Evolutionary conservation across 2,888 invertebrate species (phyloP), one percentile per base, ranked within the genome.

Genomic region (Plagodis pulveraria): DNA sequence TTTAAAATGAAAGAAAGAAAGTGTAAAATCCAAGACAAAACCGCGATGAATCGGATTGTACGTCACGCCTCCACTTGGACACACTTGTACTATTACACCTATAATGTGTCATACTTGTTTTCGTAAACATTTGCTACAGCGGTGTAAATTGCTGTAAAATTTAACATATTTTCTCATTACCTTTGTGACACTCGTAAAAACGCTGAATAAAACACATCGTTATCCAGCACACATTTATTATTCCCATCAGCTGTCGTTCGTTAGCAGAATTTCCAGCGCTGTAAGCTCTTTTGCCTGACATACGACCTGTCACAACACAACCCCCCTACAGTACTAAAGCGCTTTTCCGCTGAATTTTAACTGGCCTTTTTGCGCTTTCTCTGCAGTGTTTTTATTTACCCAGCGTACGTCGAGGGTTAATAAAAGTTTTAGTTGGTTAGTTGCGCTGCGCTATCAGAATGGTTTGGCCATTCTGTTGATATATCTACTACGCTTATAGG

Each of bases 161-260:
- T 50, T 46, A 42, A 12, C 50, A 50, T 40, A 41, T 44, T 54
- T 38, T 11, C 38, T 10, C 9, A 41, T 40, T 44, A 33, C 11
- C 11, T 2, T 38, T n/a, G 49, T 49, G 32, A 47, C 46, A 56
- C 22, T 22, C 22, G 22, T 22, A 55, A 59, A 57, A 64, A 58
- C 50, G 45, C 22, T 50, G 51, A 49, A 55, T 47, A 46, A 58
- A 56, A 59, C 65, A 63, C 63, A 57, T 63, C 62, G 63, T 66
- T 65, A 64, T 58, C 62, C 63, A 33, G 56, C 54, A 52, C 52
- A 56, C 63, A 64, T 65, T 66, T 66, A 64, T 66, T 63, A 66
- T 65, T 63, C 58, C 50, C 63, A 67, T 67, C 65, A 69, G 62
- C 59, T 66, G 69, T 51, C 55, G 51, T 69, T 69, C 65, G 66